Evolutionary conservation across 2,888 invertebrate species (phyloP).

Genomic region (Drosophila niveifrons): DNA sequence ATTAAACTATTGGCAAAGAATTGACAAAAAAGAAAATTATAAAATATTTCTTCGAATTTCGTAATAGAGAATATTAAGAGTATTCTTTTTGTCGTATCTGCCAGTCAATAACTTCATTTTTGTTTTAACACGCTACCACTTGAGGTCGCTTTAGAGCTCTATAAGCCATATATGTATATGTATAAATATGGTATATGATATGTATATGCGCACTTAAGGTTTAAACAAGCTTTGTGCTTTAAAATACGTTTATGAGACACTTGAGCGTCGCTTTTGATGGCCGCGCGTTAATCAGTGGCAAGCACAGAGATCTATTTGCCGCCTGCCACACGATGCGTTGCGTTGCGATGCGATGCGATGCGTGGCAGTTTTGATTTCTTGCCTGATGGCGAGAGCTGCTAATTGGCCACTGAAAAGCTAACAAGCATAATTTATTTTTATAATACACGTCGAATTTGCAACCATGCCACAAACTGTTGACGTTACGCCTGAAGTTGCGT

Average conservation of each 20-base stretch:
- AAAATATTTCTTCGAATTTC: too few species aligned
- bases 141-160: constrained; percentile 43
- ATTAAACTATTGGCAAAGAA: too few species aligned
- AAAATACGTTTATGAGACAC: constrained; percentile 56
- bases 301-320: constrained; percentile 17
- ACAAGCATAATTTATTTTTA: constrained; percentile 4
- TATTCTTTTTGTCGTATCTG: background rate
- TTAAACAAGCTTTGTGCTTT: constrained; percentile 52
- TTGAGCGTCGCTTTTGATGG: constrained; percentile 53
- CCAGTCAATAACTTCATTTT: background rate
- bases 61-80: too few species aligned
- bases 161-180: constrained; percentile 42
- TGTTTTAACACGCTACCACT: constrained; percentile 28
- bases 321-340: constrained; percentile 5
- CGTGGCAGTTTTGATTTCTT: constrained; percentile 15
- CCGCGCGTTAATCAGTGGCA: constrained; percentile 47
- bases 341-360: background rate
- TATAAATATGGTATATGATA: background rate
- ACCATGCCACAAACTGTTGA: background rate
- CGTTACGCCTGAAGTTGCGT: background rate
- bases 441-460: background rate
- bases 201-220: constrained; percentile 3
- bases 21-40: too few species aligned
- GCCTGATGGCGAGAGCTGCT: constrained; percentile 26
- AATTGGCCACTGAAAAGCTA: constrained; percentile 51